Percentiles rank a stretch among this genome's conserved stretches.
These are phyloP conservation scores for Cerastis leucographa DNA, from an alignment of 2,888 invertebrate species.

Conservation along the genomic window DNA sequence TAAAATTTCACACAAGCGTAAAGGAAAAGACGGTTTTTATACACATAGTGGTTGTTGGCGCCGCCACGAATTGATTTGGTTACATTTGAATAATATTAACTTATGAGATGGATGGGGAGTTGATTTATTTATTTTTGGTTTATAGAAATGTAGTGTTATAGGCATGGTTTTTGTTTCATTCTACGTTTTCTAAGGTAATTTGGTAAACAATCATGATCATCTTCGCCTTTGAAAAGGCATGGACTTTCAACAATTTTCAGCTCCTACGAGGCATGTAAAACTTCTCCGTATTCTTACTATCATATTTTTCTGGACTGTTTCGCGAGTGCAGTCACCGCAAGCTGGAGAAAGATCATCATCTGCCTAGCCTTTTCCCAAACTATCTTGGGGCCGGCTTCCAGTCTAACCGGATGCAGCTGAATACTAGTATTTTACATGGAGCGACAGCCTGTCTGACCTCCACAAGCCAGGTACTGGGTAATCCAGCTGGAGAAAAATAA, in stretches of 20 bases:
- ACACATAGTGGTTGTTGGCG: slow-evolving; percentile 70
- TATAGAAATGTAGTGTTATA: background rate
- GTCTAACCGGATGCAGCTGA: no score
- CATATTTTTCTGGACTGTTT: background rate
- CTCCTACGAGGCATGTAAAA: no score
- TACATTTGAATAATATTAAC: slow-evolving; percentile 79
- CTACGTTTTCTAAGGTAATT: background rate
- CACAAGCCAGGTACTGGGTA: no score
- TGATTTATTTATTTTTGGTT: slow-evolving; percentile 52
- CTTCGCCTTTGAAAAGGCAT: no score
- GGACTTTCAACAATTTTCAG: no score
- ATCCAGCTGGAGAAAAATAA: background rate
- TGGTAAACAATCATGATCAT: no score
- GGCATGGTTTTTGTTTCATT: background rate
- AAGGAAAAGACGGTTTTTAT: slow-evolving; percentile 71
- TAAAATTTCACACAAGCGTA: slow-evolving; percentile 89
- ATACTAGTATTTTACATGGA: no score
- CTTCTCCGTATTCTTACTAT: background rate
- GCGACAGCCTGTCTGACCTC: no score
- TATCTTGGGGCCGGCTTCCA: no score
- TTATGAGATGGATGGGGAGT: slow-evolving; percentile 46
- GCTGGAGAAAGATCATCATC: no score
- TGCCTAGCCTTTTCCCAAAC: no score
- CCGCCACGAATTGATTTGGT: slow-evolving; percentile 78
- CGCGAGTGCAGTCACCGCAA: background rate